Evolutionary conservation across 1,140 invertebrate genomes (phyloP).

Genomic region (Psilanteris sp.): DNA sequence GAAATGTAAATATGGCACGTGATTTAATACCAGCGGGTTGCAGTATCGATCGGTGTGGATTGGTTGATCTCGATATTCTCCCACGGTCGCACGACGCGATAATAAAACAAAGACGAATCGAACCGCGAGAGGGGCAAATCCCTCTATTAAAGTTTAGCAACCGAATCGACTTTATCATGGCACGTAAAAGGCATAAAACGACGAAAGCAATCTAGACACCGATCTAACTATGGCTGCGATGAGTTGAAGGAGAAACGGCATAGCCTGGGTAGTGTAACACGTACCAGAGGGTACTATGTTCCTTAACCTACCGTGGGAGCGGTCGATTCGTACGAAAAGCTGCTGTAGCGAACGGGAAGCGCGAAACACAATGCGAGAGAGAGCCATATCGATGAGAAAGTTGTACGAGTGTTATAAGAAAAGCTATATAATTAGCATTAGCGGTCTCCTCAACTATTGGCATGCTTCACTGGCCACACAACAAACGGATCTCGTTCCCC

Average conservation of each 20-base stretch:
- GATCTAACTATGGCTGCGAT: constrained; percentile 62
- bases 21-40: constrained; percentile 15
- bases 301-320: constrained; percentile 63
- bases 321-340: constrained; percentile 61
- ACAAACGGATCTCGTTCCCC: constrained; percentile 41
- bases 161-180: constrained; percentile 64
- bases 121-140: constrained; percentile 57
- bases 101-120: constrained; percentile 62
- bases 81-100: constrained; percentile 56
- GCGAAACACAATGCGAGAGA: constrained; percentile 46
- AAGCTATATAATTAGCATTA: constrained; percentile 63
- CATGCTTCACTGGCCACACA: constrained; percentile 58
- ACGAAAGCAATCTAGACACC: constrained; percentile 62
- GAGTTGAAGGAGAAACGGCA: constrained; percentile 64
- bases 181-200: constrained; percentile 66
- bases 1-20: constrained; percentile 5
- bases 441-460: constrained; percentile 43
- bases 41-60: constrained; percentile 32
- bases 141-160: constrained; percentile 64
- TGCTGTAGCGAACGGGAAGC: constrained; percentile 54
- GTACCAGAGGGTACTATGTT: constrained; percentile 62
- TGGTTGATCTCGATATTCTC: constrained; percentile 52
- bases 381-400: constrained; percentile 57
- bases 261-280: constrained; percentile 51
- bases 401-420: constrained; percentile 61